Evolutionary conservation across 2,113 vertebrate species (phyloP).

Genomic region (Boulengeromyrus knoepffleri): DNA sequence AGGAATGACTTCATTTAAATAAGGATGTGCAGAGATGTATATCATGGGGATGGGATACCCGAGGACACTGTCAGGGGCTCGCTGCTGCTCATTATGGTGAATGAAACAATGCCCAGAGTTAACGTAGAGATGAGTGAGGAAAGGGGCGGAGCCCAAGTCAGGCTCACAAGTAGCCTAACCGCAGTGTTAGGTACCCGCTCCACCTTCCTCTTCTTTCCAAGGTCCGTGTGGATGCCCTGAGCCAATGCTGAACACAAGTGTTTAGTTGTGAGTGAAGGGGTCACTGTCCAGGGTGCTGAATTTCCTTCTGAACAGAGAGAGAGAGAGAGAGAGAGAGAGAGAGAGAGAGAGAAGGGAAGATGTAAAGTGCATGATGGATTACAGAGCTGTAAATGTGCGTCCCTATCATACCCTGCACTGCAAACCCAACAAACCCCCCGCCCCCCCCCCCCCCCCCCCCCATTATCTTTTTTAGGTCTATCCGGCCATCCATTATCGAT

Average conservation of each 20-base stretch:
- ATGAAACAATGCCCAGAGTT: background rate
- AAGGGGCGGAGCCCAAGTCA: background rate
- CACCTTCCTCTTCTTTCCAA: background rate
- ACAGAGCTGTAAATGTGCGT: too few relatives aligned
- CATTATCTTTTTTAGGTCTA: background rate
- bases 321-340: too few relatives aligned
- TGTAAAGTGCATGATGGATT: too few relatives aligned
- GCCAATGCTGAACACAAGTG: background rate
- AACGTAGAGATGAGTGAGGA: background rate
- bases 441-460: too few relatives aligned
- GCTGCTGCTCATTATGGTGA: background rate
- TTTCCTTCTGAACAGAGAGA: background rate
- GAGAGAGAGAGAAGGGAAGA: too few relatives aligned
- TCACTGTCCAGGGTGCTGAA: conserved; percentile 2
- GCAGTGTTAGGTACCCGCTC: background rate
- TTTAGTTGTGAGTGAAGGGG: background rate
- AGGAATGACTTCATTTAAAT: background rate
- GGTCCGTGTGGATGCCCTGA: background rate
- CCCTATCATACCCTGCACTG: too few relatives aligned
- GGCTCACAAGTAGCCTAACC: background rate
- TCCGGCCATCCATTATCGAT: background rate
- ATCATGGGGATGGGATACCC: background rate
- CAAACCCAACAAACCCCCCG: background rate
- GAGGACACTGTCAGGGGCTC: background rate
- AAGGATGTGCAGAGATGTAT: background rate